Percentiles rank a stretch among this genome's conserved stretches.
These are phyloP conservation scores for Pygoscelis antarcticus DNA, from an alignment of 2,113 vertebrate genomes.

Conservation along the genomic window DNA sequence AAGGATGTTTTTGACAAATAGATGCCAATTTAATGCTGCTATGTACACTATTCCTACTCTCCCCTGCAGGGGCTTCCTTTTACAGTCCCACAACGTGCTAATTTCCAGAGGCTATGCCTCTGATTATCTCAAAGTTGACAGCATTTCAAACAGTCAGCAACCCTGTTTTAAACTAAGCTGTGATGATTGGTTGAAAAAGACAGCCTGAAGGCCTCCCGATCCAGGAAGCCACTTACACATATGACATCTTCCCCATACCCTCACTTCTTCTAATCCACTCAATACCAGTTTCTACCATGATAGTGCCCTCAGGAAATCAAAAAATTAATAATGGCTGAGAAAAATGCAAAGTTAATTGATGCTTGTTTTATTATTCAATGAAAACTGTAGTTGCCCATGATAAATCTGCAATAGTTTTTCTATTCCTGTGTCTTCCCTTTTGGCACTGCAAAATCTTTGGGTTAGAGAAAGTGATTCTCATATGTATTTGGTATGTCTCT, in stretches of 20 bases:
- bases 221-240: neutral
- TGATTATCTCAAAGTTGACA: constrained; percentile 51
- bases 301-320: neutral
- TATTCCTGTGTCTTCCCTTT: neutral
- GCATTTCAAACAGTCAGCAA: constrained; percentile 56
- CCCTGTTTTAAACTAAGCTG: constrained; percentile 24
- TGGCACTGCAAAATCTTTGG: neutral
- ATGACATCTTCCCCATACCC: constrained; percentile 14
- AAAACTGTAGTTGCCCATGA: neutral
- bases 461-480: neutral
- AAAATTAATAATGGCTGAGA: constrained; percentile 33
- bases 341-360: constrained; percentile 47
- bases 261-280: constrained; percentile 20
- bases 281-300: constrained; percentile 27
- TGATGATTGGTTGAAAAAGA: constrained; percentile 26
- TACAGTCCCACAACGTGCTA: constrained; percentile 27
- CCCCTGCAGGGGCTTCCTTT: constrained; percentile 51
- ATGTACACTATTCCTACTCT: neutral
- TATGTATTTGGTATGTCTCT: neutral
- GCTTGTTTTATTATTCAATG: constrained; percentile 38
- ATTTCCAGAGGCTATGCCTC: constrained; percentile 50
- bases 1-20: constrained; percentile 49
- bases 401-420: constrained; percentile 11
- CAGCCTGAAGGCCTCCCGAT: constrained; percentile 28
- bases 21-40: constrained; percentile 46